phyloP scores from a whole-genome alignment of 2,113 vertebrate species.

The Leucopsar rothschildi region DNA sequence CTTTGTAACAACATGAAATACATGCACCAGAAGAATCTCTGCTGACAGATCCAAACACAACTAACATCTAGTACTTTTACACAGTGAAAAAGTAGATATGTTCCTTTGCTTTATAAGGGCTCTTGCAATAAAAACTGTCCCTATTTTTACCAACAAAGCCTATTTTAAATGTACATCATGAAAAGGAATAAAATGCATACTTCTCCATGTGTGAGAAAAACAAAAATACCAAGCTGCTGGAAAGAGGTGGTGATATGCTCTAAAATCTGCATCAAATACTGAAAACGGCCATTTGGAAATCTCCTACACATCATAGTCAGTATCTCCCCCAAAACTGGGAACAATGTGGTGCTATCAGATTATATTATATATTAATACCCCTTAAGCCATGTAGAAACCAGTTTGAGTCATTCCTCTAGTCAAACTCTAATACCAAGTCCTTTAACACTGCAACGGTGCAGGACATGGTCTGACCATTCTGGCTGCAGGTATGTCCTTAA shows the following conservation, averaged over 20 bases:
- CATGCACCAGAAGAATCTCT: background rate
- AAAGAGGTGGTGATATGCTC: background rate
- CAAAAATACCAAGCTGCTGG: background rate
- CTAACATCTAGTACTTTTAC: background rate
- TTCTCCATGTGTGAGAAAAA: background rate
- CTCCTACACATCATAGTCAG: background rate
- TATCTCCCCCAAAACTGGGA: background rate
- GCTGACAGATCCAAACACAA: background rate
- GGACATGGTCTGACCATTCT: background rate
- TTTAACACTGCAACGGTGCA: background rate
- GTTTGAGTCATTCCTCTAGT: background rate
- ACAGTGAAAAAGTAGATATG: background rate
- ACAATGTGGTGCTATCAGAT: background rate
- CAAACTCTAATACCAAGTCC: background rate
- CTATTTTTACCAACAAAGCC: background rate
- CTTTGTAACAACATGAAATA: background rate
- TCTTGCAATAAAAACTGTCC: background rate
- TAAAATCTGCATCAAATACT: background rate
- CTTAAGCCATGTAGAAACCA: background rate
- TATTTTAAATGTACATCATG: background rate
- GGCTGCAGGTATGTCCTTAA: background rate
- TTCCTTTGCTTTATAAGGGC: background rate
- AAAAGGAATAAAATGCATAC: background rate
- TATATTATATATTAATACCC: background rate
- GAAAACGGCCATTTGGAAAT: background rate